Conservation (phyloP, 2,888 invertebrate species). For the Ormyrus nitidulus region DNA sequence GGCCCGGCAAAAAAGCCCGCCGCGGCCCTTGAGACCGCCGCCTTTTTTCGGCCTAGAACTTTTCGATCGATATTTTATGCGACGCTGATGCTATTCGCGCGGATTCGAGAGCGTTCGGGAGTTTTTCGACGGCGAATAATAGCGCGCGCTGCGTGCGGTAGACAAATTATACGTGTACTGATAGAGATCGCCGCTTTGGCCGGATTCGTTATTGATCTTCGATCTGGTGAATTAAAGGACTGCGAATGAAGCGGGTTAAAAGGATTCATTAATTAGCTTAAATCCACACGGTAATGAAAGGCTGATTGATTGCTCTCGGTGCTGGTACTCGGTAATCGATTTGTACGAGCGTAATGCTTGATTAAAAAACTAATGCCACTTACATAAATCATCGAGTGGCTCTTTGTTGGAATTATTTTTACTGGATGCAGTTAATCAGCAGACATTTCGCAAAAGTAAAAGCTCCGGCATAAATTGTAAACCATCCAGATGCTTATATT, state of each 20-base stretch:
- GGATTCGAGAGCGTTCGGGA: too few species aligned
- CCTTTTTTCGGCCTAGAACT: background rate
- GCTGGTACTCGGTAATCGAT: conserved; percentile 20
- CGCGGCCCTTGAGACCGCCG: background rate
- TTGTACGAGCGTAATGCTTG: background rate
- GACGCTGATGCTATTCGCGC: too few species aligned
- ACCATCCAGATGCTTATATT: too few species aligned
- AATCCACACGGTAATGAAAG: conserved; percentile 40
- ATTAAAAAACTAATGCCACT: too few species aligned
- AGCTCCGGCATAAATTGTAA: too few species aligned
- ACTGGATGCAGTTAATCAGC: too few species aligned
- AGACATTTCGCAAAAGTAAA: too few species aligned
- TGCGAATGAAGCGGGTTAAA: conserved; percentile 24
- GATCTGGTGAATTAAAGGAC: conserved; percentile 22
- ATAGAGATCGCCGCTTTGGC: conserved; percentile 9
- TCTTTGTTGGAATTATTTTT: background rate
- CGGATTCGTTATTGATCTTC: conserved; percentile 33
- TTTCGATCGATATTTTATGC: conserved; percentile 11
- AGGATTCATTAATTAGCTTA: conserved; percentile 43
- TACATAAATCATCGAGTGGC: too few species aligned
- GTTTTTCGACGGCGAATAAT: background rate
- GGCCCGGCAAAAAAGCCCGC: conserved; percentile 1
- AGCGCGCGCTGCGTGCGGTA: conserved; percentile 1
- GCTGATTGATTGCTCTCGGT: conserved; percentile 35
- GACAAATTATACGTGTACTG: conserved; percentile 25